Evolutionary conservation across 2,113 vertebrate species (phyloP).

Genomic region (Dromiciops gliroides): DNA sequence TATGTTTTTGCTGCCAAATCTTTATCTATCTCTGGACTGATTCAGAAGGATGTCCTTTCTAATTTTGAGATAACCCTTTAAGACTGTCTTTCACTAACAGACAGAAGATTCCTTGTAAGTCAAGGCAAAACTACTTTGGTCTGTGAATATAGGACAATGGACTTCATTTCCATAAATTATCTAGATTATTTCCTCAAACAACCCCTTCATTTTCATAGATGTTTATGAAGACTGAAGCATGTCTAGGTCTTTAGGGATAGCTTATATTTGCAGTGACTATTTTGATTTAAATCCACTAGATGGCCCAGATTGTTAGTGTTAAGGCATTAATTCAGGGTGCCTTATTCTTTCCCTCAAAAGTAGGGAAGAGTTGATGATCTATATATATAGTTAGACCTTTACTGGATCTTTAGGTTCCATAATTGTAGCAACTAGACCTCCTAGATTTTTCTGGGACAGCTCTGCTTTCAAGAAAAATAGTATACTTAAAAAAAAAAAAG

Average conservation of each 20-base stretch:
- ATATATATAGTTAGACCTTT: not conserved
- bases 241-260: not conserved
- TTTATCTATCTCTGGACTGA: not conserved
- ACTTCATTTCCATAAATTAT: not conserved
- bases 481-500: not conserved
- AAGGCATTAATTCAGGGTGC: too few species aligned
- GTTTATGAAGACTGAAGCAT: not conserved
- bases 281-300: not conserved
- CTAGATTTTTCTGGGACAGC: not conserved
- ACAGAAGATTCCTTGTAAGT: not conserved
- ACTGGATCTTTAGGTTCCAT: not conserved
- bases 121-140: not conserved
- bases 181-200: not conserved
- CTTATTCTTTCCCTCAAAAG: not conserved
- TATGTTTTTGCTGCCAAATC: not conserved
- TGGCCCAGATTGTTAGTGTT: not conserved
- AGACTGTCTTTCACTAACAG: not conserved
- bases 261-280: not conserved
- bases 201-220: not conserved
- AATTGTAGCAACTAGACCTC: not conserved
- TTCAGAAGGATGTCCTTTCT: not conserved
- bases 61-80: not conserved
- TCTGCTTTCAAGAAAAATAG: not conserved
- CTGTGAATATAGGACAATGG: not conserved
- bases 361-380: not conserved